Percentiles rank a stretch among this genome's conserved stretches.
Conservation (phyloP, 2,113 vertebrate species). For the Crotalus viridis region DNA sequence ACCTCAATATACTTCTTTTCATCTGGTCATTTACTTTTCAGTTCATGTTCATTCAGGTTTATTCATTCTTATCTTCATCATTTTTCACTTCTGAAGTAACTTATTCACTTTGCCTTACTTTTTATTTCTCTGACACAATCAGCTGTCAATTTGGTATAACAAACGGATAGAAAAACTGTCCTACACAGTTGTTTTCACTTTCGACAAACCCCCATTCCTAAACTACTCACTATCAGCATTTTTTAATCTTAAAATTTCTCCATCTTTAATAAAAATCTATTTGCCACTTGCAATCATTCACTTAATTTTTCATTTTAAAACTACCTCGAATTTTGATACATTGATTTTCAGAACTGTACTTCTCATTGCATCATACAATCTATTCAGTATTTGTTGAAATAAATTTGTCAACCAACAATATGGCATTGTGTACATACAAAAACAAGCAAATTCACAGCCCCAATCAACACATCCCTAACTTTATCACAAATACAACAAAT, state of each 20-base stretch:
- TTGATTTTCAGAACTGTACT: not conserved
- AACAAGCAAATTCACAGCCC: not conserved
- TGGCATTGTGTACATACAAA: not conserved
- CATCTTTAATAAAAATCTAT: not conserved
- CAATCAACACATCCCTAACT: not conserved
- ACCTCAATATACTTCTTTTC: not conserved
- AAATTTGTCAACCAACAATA: not conserved
- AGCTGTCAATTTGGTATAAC: not conserved
- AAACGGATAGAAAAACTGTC: not conserved
- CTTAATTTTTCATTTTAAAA: not conserved
- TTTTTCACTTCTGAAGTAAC: not conserved
- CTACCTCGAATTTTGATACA: not conserved
- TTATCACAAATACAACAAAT: not conserved
- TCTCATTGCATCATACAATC: not conserved
- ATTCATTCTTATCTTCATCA: not conserved
- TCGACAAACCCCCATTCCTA: not conserved
- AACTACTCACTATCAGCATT: not conserved
- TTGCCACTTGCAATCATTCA: not conserved
- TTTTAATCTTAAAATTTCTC: not conserved
- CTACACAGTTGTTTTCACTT: not conserved
- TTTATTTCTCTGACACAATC: not conserved
- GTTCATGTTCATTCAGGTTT: not conserved
- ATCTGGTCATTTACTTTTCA: not conserved
- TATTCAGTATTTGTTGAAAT: not conserved
- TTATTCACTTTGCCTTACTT: not conserved